These are phyloP conservation scores for Lithophane semibrunnea DNA, from an alignment of 2,888 invertebrate species.

Conservation along the genomic window DNA sequence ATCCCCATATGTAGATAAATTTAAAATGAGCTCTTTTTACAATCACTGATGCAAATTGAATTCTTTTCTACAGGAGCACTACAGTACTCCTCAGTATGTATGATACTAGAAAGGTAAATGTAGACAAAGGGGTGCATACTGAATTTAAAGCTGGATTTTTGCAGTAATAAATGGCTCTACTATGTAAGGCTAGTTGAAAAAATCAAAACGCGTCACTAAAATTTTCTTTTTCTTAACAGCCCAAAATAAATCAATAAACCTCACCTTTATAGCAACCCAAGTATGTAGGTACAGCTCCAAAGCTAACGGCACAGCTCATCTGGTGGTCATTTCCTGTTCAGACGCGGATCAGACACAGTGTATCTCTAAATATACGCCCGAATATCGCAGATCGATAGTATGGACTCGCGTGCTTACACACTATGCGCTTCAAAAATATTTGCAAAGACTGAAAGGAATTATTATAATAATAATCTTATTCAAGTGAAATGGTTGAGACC, in stretches of 20 bases:
- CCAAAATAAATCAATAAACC: slow-evolving; percentile 31
- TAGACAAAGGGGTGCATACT: slow-evolving; percentile 10
- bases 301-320: slow-evolving; percentile 82
- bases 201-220: background rate
- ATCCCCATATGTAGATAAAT: slow-evolving; percentile 58
- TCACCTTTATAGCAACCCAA: slow-evolving; percentile 19
- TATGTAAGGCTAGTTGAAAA: background rate
- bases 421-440: slow-evolving; percentile 14
- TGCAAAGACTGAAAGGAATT: slow-evolving; percentile 23
- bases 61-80: slow-evolving; percentile 22
- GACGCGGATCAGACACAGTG: slow-evolving; percentile 80
- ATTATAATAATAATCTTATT: slow-evolving; percentile 55
- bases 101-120: slow-evolving; percentile 24
- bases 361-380: slow-evolving; percentile 72
- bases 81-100: background rate
- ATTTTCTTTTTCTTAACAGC: background rate
- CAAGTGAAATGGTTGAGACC: slow-evolving; percentile 57
- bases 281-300: slow-evolving; percentile 59
- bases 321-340: slow-evolving; percentile 86
- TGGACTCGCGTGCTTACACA: slow-evolving; percentile 32
- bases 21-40: slow-evolving; percentile 54
- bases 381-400: slow-evolving; percentile 67
- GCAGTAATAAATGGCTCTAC: background rate
- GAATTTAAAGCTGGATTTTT: slow-evolving; percentile 19
- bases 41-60: slow-evolving; percentile 56